Base-by-base conservation (phyloP, 2,797 vertebrate species). In the Anolis apletophallus region DNA sequence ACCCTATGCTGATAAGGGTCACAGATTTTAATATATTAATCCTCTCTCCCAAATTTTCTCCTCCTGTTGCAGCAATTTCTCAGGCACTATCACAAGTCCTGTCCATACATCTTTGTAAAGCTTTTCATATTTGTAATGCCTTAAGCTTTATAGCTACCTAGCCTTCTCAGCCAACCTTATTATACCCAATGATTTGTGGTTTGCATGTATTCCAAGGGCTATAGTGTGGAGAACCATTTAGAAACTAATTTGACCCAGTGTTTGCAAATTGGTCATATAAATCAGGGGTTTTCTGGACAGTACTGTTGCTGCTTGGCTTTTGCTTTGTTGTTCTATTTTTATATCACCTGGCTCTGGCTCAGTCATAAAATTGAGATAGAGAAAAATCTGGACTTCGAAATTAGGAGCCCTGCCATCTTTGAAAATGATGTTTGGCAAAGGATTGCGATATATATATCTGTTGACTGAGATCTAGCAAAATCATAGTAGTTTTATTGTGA, bases 371-470 rank as follows among this genome's bases (percentile, higher is more conserved):
- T 52, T 46, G 61, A 77, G n/a, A 16, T 12, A 77, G 71, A 29
- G 29, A 14, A 40, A n/a, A 54, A 55, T 36, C 10, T 40, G 16
- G 68, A 32, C 14, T 67, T 67, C 17, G 68, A 69, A 74, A 81
- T 81, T 67, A 81, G 59, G 54, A 86, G 57, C 71, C 55, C 72
- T 55, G 79, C 79, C 13, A 50, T 83, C 14, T 82, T 77, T 59
- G 34, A 71, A n/a, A 77, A 71, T 34, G 13, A 73, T 50, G 6
- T 34, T 83, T 83, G 64, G 14, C 54, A 71, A 55, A 83, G 64
- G 16, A 2, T 14, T 23, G 34, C 14, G 14, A 50, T 61, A 50
- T 61, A 21, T 21, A 17, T 73, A 36, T 64, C 55, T 80, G 40
- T 71, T 67, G 11, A 40, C n/a, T 64, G n/a, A 21, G 23, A 86